These are phyloP conservation scores for Amblyornis subalaris DNA, from an alignment of 2,113 vertebrate genomes.

Conservation along the genomic window DNA sequence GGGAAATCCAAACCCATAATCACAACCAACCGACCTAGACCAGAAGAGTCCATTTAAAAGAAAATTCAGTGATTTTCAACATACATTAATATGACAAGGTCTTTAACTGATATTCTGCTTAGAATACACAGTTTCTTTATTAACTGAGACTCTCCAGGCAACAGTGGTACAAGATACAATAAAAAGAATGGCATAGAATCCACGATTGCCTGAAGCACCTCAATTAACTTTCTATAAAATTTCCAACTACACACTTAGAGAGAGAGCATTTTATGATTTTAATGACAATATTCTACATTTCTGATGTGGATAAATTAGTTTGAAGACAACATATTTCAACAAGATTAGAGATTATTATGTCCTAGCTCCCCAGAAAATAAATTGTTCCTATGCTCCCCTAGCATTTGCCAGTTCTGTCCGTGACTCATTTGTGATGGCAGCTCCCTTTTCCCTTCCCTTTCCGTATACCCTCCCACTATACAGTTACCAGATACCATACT, in stretches of 20 bases:
- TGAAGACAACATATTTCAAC: constrained; percentile 39
- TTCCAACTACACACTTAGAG: constrained; percentile 51
- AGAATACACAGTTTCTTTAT: constrained; percentile 53
- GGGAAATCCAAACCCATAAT: neutral
- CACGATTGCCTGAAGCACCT: constrained; percentile 45
- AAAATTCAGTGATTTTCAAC: neutral
- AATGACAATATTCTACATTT: constrained; percentile 56
- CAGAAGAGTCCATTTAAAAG: neutral
- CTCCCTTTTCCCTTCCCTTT: neutral
- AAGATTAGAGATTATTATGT: constrained; percentile 4
- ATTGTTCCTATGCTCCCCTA: neutral
- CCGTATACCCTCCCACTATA: neutral
- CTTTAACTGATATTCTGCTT: constrained; percentile 38
- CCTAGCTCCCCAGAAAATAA: neutral
- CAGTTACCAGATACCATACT: neutral
- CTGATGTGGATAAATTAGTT: constrained; percentile 49
- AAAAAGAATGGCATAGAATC: constrained; percentile 58
- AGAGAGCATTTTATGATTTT: constrained; percentile 57
- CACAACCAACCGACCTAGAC: neutral
- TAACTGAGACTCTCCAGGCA: constrained; percentile 55
- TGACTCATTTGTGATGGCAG: neutral
- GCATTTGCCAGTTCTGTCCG: neutral
- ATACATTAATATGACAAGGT: neutral
- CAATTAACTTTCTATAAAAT: constrained; percentile 66
- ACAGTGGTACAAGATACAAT: constrained; percentile 39